Conservation (phyloP, 2,888 invertebrate genomes). For the Stenolophus ochropezus region DNA sequence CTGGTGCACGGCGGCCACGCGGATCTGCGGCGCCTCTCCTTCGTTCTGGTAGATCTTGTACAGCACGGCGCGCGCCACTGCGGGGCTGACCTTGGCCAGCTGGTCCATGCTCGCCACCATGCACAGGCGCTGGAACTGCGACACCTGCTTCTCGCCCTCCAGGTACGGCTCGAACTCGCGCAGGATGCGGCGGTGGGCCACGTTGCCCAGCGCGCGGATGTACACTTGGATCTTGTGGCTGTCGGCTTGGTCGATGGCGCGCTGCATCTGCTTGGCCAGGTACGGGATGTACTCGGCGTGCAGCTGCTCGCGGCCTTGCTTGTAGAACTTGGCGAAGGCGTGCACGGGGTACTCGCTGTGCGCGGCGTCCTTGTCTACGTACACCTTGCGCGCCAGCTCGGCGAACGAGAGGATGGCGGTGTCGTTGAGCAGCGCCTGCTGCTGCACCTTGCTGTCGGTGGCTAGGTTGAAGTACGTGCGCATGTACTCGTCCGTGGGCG, state of each 20-base stretch:
- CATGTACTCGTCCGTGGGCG: conserved; percentile 80
- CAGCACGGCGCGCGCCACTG: conserved; percentile 76
- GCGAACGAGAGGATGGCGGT: conserved; percentile 78
- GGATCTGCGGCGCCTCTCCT: conserved; percentile 79
- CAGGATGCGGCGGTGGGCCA: conserved; percentile 79
- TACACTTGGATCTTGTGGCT: conserved; percentile 77
- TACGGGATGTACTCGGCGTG: conserved; percentile 78
- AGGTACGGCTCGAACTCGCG: conserved; percentile 80
- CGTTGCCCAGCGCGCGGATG: conserved; percentile 80
- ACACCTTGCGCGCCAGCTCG: conserved; percentile 77
- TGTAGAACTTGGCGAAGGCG: conserved; percentile 78
- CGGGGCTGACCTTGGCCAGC: conserved; percentile 75
- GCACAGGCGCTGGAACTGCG: conserved; percentile 79
- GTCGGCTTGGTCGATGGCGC: conserved; percentile 76
- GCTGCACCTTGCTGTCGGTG: conserved; percentile 74
- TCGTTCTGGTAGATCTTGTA: conserved; percentile 81
- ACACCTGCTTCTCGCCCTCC: conserved; percentile 76
- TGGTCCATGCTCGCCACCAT: conserved; percentile 78
- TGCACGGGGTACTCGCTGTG: conserved; percentile 80
- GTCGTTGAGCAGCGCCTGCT: conserved; percentile 75
- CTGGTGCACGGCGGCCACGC: conserved; percentile 79
- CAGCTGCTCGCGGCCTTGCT: conserved; percentile 74
- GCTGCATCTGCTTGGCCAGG: conserved; percentile 75
- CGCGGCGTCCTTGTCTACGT: conserved; percentile 76
- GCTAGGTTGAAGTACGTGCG: conserved; percentile 77